A percentile compares a stretch with the other conserved stretches of the same genome.
Evolutionary conservation across 2,113 vertebrate genomes (phyloP).

Genomic region (Nerophis ophidion): DNA sequence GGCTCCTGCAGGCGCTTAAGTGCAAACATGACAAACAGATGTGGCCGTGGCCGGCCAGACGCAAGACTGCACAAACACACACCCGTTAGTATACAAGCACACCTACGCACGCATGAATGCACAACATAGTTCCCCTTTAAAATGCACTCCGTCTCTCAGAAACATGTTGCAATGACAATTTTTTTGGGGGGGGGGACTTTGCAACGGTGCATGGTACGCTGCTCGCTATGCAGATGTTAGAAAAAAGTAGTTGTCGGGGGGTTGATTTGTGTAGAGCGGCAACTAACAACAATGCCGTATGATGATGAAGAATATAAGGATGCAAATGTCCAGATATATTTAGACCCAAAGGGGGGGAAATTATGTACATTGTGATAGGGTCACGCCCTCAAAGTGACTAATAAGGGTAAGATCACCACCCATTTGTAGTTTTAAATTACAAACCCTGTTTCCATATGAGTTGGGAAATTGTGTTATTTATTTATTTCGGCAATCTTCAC

Average conservation of each 20-base stretch:
- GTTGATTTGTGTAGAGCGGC: background rate
- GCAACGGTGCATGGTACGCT: background rate
- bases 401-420: background rate
- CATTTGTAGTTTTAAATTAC: background rate
- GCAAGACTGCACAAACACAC: constrained; percentile 12
- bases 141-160: background rate
- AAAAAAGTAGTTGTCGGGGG: background rate
- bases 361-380: background rate
- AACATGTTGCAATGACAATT: background rate
- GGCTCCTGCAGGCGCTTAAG: constrained; percentile 68
- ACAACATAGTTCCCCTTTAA: constrained; percentile 3
- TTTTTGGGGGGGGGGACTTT: background rate
- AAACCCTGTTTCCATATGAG: too few species aligned
- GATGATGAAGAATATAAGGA: background rate
- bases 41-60: constrained; percentile 58
- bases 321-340: background rate
- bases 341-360: background rate
- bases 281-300: background rate
- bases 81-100: constrained; percentile 7
- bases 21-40: constrained; percentile 76
- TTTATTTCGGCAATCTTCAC: too few species aligned
- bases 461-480: too few species aligned
- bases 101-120: constrained; percentile 11
- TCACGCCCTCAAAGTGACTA: background rate
- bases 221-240: background rate